Evolutionary conservation across 2,888 invertebrate genomes (phyloP), one percentile per base, ranked within the genome.

Genomic region (Maniola hyperantus): DNA sequence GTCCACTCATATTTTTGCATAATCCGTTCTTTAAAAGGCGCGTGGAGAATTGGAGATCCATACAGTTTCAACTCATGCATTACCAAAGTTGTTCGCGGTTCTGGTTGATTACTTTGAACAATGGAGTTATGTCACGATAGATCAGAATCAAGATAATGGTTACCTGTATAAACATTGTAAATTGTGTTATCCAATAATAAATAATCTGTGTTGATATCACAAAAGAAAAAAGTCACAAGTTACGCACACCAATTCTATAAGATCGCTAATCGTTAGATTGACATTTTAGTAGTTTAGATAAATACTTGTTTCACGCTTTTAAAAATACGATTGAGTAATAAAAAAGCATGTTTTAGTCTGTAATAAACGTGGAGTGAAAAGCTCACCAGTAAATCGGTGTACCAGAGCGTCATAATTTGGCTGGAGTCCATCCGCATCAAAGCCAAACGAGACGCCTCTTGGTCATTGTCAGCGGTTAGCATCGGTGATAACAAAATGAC

Each of bases 341-440:
- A 68, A 65, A 57, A 20, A 51, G 60, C 15, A 8, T 68, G 66
- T 71, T 69, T n/a, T 71, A 67, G 65, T 67, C 66, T 48, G 51
- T 65, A 66, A 67, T 69, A 72, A 71, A 67, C 64, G 59, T 50
- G 59, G 58, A 48, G 60, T 61, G 69, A 72, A 75, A 76, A 76
- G 81, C 91, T 92, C 83, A 92, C 92, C 92, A 91, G 79, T 86
- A 91, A 82, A 80, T 92, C 88, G 73, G 91, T 91, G 83, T 92
- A 92, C 92, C 92, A 92, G 75, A 92, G 88, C 82, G 92, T 92
- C 92, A 92, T 92, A 80, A 81, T 75, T 91, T 91, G 92, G 91
- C 91, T 72, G 79, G 74, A 75, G 79, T 89, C 91, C 92, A 91
- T 80, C 74, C 77, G 80, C 87, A 88, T 90, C 90, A 90, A 78